Evolutionary conservation across 30 jellyfish, hydroid and myxozoan species (phyloP).

Genomic region (Phacellophora camtschatica): DNA sequence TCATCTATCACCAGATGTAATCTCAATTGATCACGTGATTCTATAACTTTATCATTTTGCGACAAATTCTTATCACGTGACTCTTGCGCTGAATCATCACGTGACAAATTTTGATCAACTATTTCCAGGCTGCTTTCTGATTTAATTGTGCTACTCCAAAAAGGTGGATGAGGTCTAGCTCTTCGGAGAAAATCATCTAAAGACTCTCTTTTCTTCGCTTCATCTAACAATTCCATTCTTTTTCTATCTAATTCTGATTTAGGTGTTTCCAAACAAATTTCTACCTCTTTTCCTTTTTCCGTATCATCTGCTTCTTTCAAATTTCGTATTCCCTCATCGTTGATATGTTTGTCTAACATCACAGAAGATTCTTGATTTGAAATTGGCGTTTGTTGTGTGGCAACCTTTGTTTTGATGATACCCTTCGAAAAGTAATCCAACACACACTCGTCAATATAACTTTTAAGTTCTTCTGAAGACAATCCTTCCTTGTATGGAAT

Average conservation of each 20-base stretch:
- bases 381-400: neutral
- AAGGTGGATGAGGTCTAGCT: slow-evolving; percentile 27
- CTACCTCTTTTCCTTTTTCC: neutral
- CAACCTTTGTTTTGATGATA: slow-evolving; percentile 18
- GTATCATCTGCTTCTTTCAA: neutral
- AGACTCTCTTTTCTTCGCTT: neutral
- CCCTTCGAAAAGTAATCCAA: slow-evolving; percentile 45
- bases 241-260: neutral
- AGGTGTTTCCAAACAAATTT: neutral
- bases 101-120: too few relatives aligned
- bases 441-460: slow-evolving; percentile 37
- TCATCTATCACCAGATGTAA: too few relatives aligned
- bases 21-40: too few relatives aligned
- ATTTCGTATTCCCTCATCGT: neutral
- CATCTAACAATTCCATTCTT: neutral
- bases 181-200: slow-evolving; percentile 14
- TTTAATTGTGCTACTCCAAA: slow-evolving; percentile 23
- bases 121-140: neutral
- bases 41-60: too few relatives aligned
- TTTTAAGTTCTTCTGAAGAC: slow-evolving; percentile 21
- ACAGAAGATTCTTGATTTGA: too few relatives aligned
- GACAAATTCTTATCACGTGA: too few relatives aligned
- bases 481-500: slow-evolving; percentile 35
- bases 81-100: neutral
- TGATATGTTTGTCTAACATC: too few relatives aligned